Percentiles rank a stretch among this genome's conserved stretches.
Conservation (phyloP, 2,888 invertebrate species). For the Amorpha juglandis region DNA sequence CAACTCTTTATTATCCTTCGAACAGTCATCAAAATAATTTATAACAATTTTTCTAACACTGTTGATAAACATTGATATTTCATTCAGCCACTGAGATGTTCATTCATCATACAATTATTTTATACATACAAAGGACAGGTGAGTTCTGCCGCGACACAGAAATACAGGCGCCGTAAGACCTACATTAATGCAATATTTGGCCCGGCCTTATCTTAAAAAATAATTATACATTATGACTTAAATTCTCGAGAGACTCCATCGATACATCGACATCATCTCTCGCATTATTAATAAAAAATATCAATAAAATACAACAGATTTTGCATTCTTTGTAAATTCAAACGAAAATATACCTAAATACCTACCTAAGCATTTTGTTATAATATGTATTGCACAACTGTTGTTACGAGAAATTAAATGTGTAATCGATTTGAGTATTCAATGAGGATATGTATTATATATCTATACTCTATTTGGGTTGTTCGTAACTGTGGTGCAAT, state of each 20-base stretch:
- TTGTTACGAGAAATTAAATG: conserved; percentile 69
- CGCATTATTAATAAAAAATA: conserved; percentile 77
- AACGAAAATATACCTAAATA: conserved; percentile 80
- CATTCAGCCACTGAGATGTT: conserved; percentile 83
- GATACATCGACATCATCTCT: conserved; percentile 57
- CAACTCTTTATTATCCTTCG: conserved; percentile 86
- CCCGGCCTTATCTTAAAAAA: conserved; percentile 81
- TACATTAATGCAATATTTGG: conserved; percentile 82
- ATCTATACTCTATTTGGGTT: conserved; percentile 76
- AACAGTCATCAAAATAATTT: conserved; percentile 86
- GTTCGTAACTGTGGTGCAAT: conserved; percentile 73
- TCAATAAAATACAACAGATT: conserved; percentile 82
- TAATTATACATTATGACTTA: conserved; percentile 83
- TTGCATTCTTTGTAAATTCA: conserved; percentile 79
- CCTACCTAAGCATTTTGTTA: conserved; percentile 81
- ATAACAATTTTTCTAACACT: conserved; percentile 85
- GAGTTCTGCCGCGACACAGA: conserved; percentile 66
- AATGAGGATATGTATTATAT: conserved; percentile 81
- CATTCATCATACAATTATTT: conserved; percentile 66
- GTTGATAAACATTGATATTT: conserved; percentile 82
- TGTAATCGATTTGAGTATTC: conserved; percentile 81
- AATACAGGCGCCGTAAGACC: conserved; percentile 75
- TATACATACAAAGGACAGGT: conserved; percentile 72
- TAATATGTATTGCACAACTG: conserved; percentile 81
- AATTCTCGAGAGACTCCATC: conserved; percentile 55